phyloP scores from a whole-genome alignment of 2,888 invertebrate genomes.

The Euphydryas editha region DNA sequence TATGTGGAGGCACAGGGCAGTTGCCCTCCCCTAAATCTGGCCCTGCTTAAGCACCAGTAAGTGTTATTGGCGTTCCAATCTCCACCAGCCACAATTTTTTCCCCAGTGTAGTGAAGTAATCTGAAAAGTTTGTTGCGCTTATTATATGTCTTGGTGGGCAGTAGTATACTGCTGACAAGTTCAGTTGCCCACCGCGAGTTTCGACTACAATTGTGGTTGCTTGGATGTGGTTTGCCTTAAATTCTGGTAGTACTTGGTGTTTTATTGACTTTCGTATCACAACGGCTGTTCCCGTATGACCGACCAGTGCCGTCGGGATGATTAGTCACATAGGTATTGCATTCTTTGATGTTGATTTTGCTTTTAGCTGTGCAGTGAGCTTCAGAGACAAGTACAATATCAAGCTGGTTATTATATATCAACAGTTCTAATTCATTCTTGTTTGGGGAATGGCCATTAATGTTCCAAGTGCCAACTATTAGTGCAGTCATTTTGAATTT shows the following conservation, averaged over 20 bases:
- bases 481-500: slow-evolving; percentile 25
- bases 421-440: no score
- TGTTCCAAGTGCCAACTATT: slow-evolving; percentile 41
- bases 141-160: no score
- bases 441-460: slow-evolving; percentile 39
- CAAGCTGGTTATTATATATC: no score
- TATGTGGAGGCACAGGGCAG: slow-evolving; percentile 22
- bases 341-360: slow-evolving; percentile 30
- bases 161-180: no score
- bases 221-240: slow-evolving; percentile 14
- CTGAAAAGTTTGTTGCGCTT: no score
- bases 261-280: no score
- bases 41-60: slow-evolving; percentile 36
- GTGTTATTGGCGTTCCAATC: no score
- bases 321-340: slow-evolving; percentile 28
- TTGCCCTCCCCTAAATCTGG: slow-evolving; percentile 28
- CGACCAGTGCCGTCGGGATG: slow-evolving; percentile 35
- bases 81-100: no score
- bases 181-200: no score
- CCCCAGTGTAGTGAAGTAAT: no score
- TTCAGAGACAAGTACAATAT: no score
- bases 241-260: slow-evolving; percentile 22
- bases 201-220: no score
- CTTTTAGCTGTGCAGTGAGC: slow-evolving; percentile 34
- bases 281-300: slow-evolving; percentile 17